Evolutionary conservation across 2,888 invertebrate species (phyloP), one percentile per base, ranked within the genome.

Genomic region (Gandaritis pyraliata): DNA sequence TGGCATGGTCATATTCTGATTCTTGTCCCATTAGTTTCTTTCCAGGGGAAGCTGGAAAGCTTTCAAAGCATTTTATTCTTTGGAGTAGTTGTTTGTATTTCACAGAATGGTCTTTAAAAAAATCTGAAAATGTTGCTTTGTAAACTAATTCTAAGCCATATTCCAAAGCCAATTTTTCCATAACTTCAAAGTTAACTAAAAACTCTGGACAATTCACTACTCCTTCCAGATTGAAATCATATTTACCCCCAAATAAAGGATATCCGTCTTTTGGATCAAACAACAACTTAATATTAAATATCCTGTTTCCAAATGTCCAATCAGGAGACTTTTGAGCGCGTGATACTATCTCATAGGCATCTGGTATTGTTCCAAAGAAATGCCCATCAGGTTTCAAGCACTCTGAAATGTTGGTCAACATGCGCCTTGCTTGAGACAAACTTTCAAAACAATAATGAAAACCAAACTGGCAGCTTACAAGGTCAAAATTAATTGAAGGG

Each of bases 181-280:
- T 92, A 4, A 96, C 93, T 15, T 98, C 97, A 86, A 99, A 97
- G 87, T 99, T 96, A 13, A 99, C 98, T 61, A 99, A 93, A 92
- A 99, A 99, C 85, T 99, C 99, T 1, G 99, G 99, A 85, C 99
- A 99, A 84, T 99, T 96, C 0, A 99, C 99, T 7, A 98, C 98
- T 39, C 97, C 98, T 80, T 99, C 98, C 71, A 99, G 92, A 78
- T 97, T 95, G 85, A 99, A 99, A 86, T 98, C 95, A 92, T 99
- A 99, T 82, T 97, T 97, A 16, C 96, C 98, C 43, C 99, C 99
- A 93, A 99, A 99, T 16, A 99, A 87, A 0, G 98, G 97, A 72
- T 95, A 95, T 11, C 94, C 93, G 51, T 87, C 69, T 77, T 93
- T 74, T 72, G 93, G 92, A 72, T 96, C 94, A 84, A 95, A 95